Conservation (phyloP, 2,113 vertebrate species). For the Ascaphus truei region DNA sequence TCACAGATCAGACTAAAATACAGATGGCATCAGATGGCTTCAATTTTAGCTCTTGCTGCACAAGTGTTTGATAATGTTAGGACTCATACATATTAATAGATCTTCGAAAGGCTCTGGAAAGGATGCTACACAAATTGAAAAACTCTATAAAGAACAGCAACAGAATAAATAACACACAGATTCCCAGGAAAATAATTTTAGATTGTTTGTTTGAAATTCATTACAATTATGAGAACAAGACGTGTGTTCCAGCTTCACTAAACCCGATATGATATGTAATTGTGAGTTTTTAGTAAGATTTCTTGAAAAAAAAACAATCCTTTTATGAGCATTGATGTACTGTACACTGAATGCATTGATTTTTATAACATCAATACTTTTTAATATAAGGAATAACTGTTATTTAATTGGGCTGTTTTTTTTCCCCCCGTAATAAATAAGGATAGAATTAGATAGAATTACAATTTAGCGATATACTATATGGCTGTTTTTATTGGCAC, state of each 20-base stretch:
- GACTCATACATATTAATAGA: constrained; percentile 20
- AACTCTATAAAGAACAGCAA: not conserved
- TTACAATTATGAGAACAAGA: constrained; percentile 21
- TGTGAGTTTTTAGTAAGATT: not conserved
- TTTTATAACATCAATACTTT: too few relatives aligned
- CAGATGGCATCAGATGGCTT: not conserved
- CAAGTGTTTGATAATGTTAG: not conserved
- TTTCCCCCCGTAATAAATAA: too few relatives aligned
- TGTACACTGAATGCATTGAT: too few relatives aligned
- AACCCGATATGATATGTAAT: not conserved
- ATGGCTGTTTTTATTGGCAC: too few relatives aligned
- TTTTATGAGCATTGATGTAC: not conserved
- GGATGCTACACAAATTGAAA: not conserved
- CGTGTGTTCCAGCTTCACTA: not conserved
- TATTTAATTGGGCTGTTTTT: too few relatives aligned
- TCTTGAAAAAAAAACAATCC: not conserved
- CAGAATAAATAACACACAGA: constrained; percentile 19
- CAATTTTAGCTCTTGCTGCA: not conserved
- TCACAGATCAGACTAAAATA: too few relatives aligned
- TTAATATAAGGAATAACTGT: too few relatives aligned
- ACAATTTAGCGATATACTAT: too few relatives aligned
- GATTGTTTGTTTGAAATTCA: constrained; percentile 26
- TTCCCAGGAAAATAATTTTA: constrained; percentile 31
- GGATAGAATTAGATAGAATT: too few relatives aligned
- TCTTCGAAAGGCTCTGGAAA: not conserved